Base-by-base conservation (phyloP, 2,797 vertebrate species). In the Eulemur albifrons region DNA sequence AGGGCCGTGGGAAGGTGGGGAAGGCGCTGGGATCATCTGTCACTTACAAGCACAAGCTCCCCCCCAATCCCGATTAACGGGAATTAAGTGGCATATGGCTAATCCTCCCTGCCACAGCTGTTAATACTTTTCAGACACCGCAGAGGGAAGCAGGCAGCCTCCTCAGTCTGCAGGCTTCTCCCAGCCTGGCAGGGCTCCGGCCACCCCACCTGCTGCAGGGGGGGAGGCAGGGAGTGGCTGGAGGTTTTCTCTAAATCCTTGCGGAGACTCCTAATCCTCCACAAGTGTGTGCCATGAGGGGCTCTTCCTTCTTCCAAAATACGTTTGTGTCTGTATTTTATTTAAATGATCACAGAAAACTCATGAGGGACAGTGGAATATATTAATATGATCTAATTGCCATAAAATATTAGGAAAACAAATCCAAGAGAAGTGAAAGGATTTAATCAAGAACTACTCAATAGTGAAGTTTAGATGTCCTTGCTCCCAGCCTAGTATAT, bases 11-110 rank as follows among this genome's bases (percentile, higher is more conserved):
- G 61, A 54, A 57, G 59, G 97, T 52, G 11, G 86, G 96, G 90
- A 96, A 65, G 96, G 96, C 65, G 88, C 76, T 87, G 94, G n/a
- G 96, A 97, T 98, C 96, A 81, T 94, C 97, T 96, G 95, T 97
- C 96, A 96, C 92, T 98, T 98, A 85, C 95, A 97, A 97, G 97
- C 97, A 89, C 97, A 88, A 98, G 95, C 97, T 97, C 95, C 96
- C 96, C 97, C 90, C 96, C 97, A 96, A 95, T 98, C 98, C 98
- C 84, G 96, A 97, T 98, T 98, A 93, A 93, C 75, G 14, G 73
- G 96, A 98, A 98, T 98, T 98, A 97, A 95, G 94, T 93, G 90
- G 97, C 97, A 98, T 97, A 96, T 97, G 98, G 97, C 97, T 98
- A 98, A 98, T 98, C 97, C 98, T 90, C 97, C 97, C 97, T 82